Percentiles rank a stretch among this genome's conserved stretches.
Conservation (phyloP, 2,888 invertebrate species). For the Folsomia candida region DNA sequence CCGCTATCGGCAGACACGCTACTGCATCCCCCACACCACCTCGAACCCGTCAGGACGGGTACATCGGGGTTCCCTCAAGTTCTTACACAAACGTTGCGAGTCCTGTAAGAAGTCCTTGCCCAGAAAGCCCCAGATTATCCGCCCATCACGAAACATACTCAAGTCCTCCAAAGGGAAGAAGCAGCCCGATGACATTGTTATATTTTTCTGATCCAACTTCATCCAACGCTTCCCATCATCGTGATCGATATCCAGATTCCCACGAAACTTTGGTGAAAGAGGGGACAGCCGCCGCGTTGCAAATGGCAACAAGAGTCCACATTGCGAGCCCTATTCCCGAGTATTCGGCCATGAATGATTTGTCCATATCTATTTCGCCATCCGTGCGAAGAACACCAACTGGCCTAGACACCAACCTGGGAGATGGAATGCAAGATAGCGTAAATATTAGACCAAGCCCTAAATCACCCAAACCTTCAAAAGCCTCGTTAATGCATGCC, state of each 20-base stretch:
- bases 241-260: slow-evolving; percentile 33
- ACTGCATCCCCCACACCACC: slow-evolving; percentile 36
- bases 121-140: slow-evolving; percentile 60
- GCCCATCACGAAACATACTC: slow-evolving; percentile 32
- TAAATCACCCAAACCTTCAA: slow-evolving; percentile 67
- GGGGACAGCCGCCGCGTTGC: slow-evolving; percentile 25
- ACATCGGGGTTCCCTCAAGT: slow-evolving; percentile 55
- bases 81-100: slow-evolving; percentile 38
- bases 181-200: slow-evolving; percentile 40
- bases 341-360: slow-evolving; percentile 44
- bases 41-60: slow-evolving; percentile 63
- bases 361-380: slow-evolving; percentile 32
- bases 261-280: slow-evolving; percentile 24
- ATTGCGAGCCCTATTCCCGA: slow-evolving; percentile 43
- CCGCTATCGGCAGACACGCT: slow-evolving; percentile 12
- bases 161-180: slow-evolving; percentile 32
- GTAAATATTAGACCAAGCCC: slow-evolving; percentile 56
- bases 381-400: slow-evolving; percentile 20
- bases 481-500: slow-evolving; percentile 61
- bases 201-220: slow-evolving; percentile 30
- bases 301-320: slow-evolving; percentile 37
- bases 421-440: slow-evolving; percentile 24
- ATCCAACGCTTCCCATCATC: slow-evolving; percentile 25
- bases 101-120: slow-evolving; percentile 55
- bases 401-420: slow-evolving; percentile 22